Base-by-base conservation (phyloP, 37 sponge, comb jelly and placozoan genomes). In the Ianthella basta region DNA sequence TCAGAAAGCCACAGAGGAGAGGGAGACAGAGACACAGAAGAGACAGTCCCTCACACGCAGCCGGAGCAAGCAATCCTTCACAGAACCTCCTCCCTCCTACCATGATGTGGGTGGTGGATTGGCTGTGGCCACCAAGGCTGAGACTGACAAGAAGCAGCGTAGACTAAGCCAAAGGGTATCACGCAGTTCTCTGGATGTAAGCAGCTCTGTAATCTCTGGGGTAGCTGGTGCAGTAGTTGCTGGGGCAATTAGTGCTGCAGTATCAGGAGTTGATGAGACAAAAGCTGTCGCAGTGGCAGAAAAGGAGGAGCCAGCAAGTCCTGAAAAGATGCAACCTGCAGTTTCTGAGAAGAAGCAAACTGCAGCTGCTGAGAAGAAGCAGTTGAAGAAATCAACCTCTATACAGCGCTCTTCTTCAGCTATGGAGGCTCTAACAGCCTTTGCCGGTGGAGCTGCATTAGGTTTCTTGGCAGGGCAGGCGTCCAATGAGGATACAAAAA, bases 51-150 rank as follows among this genome's bases (percentile, higher is more conserved):
- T 44, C 50, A 10, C 50, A 3, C 29, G 27, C 18, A 18, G 35
- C 34, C 27, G 35, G 34, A 30, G 70, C 18, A 69, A 69, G 70
- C 34, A 30, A 30, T 69, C 70, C 29, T 34, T 35, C 29, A 30
- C 34, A 4, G 18, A 15, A 4, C 70, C 70, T 18, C 70, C 70
- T 32, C 35, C 34, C 15, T 32, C 34, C 18, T 44, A 44, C 50
- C 50, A 44, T 44, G 70, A 69, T 3, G 70, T 69, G 29, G 70
- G 70, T 32, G 70, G 70, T 1, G 70, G 70, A 13, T 6, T 69
- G 70, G 35, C 70, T 10, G 70, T 69, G 32, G 70, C 35, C 1
- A 33, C 27, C 35, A 35, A 34, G 35, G 12, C 70, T 3, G 6
- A n/a, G 6, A 64, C 20, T 64, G 70, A 69, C 1, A 69, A 69